Evolutionary conservation across 2,797 vertebrate species (phyloP).

Genomic region (Coregonus ussuriensis): DNA sequence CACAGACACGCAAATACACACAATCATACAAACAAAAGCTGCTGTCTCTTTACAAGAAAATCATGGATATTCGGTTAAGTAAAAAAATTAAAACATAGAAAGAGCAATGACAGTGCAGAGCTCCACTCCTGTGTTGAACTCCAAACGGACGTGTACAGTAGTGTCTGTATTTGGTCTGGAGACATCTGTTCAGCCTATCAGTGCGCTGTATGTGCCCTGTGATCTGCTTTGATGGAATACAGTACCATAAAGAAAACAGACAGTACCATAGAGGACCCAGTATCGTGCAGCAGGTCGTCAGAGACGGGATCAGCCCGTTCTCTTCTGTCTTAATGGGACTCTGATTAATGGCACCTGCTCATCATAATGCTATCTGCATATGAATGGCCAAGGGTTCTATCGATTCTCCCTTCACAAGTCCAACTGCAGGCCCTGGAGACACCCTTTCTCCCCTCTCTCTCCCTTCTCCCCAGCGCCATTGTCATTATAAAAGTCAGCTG

Average conservation of each 20-base stretch:
- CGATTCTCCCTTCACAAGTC: constrained; percentile 8
- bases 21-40: constrained; percentile 16
- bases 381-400: constrained; percentile 20
- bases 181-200: no score
- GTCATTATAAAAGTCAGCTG: constrained; percentile 79
- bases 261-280: neutral
- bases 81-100: constrained; percentile 3
- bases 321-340: constrained; percentile 34
- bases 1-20: neutral
- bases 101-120: neutral
- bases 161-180: no score
- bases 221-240: constrained; percentile 21
- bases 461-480: constrained; percentile 42
- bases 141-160: no score
- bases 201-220: constrained; percentile 1
- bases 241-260: constrained; percentile 42
- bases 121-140: no score
- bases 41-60: neutral
- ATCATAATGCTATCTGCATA: constrained; percentile 78
- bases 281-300: neutral
- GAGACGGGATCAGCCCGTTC: neutral
- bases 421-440: constrained; percentile 16
- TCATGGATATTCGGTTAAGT: neutral
- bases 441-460: neutral
- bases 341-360: constrained; percentile 80